Percentiles rank a stretch among this genome's conserved stretches.
Conservation (phyloP, 2,797 vertebrate genomes). For the Arvicola amphibius region DNA sequence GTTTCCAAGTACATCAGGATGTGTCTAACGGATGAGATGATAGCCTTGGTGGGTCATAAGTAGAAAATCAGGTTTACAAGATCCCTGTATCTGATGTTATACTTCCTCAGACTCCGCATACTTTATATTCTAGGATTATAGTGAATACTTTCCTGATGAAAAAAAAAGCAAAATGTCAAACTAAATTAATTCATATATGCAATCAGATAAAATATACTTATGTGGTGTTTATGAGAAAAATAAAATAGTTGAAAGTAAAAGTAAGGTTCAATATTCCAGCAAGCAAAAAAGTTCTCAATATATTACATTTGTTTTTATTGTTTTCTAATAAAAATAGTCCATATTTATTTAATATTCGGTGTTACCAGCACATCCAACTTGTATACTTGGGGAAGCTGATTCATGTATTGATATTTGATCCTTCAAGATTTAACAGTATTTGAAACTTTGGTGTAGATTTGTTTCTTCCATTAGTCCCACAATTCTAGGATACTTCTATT, state of each 20-base stretch:
- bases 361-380: background rate
- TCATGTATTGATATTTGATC: background rate
- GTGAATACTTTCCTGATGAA: background rate
- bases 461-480: background rate
- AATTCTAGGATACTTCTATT: background rate
- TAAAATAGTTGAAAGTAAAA: conserved; percentile 32
- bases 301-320: background rate
- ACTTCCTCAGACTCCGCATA: background rate
- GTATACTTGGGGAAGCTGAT: background rate
- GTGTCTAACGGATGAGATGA: background rate
- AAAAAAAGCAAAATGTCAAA: background rate
- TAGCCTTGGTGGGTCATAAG: background rate
- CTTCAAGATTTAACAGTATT: background rate
- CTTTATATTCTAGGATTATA: background rate
- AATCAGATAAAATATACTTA: conserved; percentile 20
- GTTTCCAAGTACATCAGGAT: background rate
- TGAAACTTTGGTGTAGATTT: background rate
- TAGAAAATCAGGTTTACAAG: background rate
- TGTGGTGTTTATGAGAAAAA: background rate
- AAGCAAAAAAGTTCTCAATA: conserved; percentile 41
- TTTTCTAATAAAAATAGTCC: background rate
- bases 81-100: background rate
- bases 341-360: background rate
- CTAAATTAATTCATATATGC: background rate
- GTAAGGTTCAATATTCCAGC: background rate